Conservation (phyloP, 2,113 vertebrate genomes). For the Actenoides hombroni region DNA sequence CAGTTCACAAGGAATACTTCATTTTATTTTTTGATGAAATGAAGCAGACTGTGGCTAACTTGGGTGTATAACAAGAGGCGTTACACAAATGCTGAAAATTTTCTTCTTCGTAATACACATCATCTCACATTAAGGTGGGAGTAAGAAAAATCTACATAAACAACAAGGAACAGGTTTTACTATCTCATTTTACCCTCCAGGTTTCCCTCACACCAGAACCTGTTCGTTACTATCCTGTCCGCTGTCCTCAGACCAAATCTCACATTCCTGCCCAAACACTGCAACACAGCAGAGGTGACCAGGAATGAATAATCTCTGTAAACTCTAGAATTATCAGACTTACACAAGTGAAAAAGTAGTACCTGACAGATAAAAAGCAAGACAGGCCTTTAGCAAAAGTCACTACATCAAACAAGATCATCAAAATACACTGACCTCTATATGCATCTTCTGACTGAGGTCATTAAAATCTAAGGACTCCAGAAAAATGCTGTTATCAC, state of each 20-base stretch:
- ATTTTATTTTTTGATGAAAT: not conserved
- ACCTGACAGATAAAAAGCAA: not conserved
- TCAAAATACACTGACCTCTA: fast-evolving
- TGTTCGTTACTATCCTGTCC: not conserved
- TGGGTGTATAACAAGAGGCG: not conserved
- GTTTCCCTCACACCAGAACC: not conserved
- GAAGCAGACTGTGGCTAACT: not conserved
- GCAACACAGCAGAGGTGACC: fast-evolving
- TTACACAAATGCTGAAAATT: not conserved
- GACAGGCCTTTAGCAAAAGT: not conserved
- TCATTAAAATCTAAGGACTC: not conserved
- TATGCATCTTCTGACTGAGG: fast-evolving
- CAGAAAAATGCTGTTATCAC: not conserved
- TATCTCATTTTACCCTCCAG: not conserved
- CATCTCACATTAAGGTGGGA: not conserved
- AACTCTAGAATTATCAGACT: not conserved
- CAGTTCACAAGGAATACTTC: not conserved
- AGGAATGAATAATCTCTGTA: not conserved
- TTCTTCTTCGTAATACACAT: not conserved
- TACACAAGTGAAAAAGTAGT: not conserved
- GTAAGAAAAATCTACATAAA: not conserved
- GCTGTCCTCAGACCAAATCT: not conserved
- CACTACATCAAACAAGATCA: not conserved
- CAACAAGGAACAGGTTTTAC: not conserved
- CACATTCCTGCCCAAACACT: not conserved